A percentile compares a stretch with the other conserved stretches of the same genome.
phyloP scores from a whole-genome alignment of 2,113 vertebrate genomes.

The Gavialis gangeticus region DNA sequence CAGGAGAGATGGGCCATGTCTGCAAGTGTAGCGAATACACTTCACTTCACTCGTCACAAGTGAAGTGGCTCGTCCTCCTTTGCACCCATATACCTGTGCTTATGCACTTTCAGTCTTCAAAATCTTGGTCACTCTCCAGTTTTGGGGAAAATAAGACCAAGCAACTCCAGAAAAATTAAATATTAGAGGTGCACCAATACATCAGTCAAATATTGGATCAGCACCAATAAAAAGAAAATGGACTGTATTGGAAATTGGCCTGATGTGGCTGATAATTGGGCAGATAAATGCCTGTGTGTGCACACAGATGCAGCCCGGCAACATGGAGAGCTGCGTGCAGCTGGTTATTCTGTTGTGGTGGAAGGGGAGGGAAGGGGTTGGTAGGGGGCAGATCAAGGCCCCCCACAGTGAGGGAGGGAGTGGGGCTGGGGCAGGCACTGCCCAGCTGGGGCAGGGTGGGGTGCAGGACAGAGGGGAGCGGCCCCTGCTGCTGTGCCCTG shows the following conservation, averaged over 20 bases:
- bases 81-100: not conserved
- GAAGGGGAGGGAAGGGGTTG: accelerated
- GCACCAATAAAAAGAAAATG: not conserved
- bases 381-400: no score
- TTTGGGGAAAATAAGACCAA: not conserved
- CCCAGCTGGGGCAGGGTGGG: not conserved
- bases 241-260: no score
- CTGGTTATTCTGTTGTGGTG: no score
- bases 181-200: not conserved
- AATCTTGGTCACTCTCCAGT: not conserved
- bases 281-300: no score
- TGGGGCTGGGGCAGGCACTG: accelerated
- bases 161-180: not conserved
- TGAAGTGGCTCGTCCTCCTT: not conserved
- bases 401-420: accelerated
- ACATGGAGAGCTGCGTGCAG: no score
- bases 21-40: not conserved
- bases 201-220: no score
- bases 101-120: not conserved
- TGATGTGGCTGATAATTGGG: no score
- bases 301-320: no score
- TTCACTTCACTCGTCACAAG: not conserved
- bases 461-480: no score
- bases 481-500: no score
- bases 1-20: not conserved